Evolutionary conservation across 2,888 invertebrate species (phyloP), one percentile per base, ranked within the genome.

Genomic region (Reticulitermes lucifugus): DNA sequence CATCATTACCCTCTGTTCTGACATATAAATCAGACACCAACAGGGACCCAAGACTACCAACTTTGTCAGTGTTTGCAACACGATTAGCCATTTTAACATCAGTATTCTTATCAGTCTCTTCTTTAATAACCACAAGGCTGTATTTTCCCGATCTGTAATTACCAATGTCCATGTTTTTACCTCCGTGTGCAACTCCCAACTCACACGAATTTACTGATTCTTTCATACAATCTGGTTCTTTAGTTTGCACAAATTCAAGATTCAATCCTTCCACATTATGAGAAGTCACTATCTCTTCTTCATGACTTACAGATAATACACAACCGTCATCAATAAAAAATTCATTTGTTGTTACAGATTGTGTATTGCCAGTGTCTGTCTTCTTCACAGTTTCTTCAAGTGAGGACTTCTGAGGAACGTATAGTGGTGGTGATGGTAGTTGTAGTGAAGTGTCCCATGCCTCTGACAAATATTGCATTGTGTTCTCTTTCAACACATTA

Each of bases 281-380:
- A 60, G 60, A 60, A 60, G 12, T 51, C 51, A 60, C 60, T 22
- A 60, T 60, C 22, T 60, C 60, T n/a, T 60, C 75, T 75, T 75
- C 75, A 43, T 75, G 75, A 75, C 75, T 29, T 29, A 75, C 25
- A 75, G 43, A 43, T 43, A 75, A 12, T 22, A 9, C 75, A 25
- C 25, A 75, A 75, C 29, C 29, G 7, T n/a, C 60, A 21, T 60
- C 60, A 60, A 60, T 21, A 60, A 22, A 60, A 60, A 60, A 22
- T n/a, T 6, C 60, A 60, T 60, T 21, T 21, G 60, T 18, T 60
- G 21, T 14, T 7, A 14, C 14, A 51, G 51, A 51, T 51, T 22
- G 9, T 60, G 60, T 60, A 60, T 21, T 60, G 60, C 18, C 60
- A 22, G 6, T 22, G 60, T 60, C 60, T 60, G 21, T n/a, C 60